phyloP scores from a whole-genome alignment of 2,113 vertebrate genomes.

The Hippocampus comes region DNA sequence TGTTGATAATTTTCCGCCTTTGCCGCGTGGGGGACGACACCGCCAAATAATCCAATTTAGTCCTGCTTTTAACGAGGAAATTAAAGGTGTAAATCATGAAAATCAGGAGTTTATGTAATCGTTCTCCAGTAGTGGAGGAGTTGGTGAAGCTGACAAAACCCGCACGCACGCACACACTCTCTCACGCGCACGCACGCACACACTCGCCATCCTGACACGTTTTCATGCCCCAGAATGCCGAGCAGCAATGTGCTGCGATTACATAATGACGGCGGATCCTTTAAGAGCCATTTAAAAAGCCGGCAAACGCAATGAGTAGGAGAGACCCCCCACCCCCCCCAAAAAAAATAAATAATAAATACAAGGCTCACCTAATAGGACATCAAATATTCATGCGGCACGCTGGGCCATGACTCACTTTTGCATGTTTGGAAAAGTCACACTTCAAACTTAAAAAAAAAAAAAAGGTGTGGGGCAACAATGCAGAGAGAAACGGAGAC shows the following conservation, averaged over 20 bases:
- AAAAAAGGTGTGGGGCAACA: constrained; percentile 11
- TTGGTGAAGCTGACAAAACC: not conserved
- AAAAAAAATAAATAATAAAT: constrained; percentile 14
- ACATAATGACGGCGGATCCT: constrained; percentile 51
- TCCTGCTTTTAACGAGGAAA: not conserved
- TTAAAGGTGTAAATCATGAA: not conserved
- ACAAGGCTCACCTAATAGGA: constrained; percentile 33
- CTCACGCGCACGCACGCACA: not conserved
- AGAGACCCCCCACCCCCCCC: not conserved
- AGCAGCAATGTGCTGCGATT: constrained; percentile 31
- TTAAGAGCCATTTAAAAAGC: constrained; percentile 28
- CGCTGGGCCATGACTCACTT: constrained; percentile 40
- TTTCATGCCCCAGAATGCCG: constrained; percentile 39
- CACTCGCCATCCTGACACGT: constrained; percentile 12
- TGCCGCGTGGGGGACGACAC: not conserved
- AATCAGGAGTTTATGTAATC: not conserved
- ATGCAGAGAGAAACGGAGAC: not conserved
- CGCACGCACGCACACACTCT: not conserved
- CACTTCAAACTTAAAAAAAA: not conserved
- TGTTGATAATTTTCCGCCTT: not conserved
- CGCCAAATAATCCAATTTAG: not conserved
- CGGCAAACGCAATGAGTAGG: constrained; percentile 13
- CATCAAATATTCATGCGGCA: constrained; percentile 62
- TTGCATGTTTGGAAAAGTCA: constrained; percentile 33
- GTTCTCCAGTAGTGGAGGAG: not conserved